Percentiles rank a stretch among this genome's conserved stretches.
Evolutionary conservation across 2,113 vertebrate genomes (phyloP).

Genomic region (Cyprinodon tularosa): DNA sequence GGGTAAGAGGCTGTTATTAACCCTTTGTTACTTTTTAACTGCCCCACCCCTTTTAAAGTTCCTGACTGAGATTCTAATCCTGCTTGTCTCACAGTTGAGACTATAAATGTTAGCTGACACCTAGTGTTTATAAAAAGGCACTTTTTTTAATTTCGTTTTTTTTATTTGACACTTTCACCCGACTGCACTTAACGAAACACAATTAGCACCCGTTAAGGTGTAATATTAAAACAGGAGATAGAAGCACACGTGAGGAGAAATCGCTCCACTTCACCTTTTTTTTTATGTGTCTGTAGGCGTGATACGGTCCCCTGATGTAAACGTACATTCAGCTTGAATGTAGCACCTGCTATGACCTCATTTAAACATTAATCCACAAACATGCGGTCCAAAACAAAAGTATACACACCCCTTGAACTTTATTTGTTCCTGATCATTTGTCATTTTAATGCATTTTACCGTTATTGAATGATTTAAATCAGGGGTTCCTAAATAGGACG

Average conservation of each 20-base stretch:
- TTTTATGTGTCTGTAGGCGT: neutral
- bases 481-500: too few species aligned
- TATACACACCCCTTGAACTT: neutral
- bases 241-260: conserved; percentile 69
- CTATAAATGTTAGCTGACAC: conserved; percentile 58
- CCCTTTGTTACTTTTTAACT: conserved; percentile 33
- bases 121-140: conserved; percentile 55
- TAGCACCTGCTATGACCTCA: conserved; percentile 61
- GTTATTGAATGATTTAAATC: too few species aligned
- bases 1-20: conserved; percentile 35
- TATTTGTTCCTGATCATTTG: neutral
- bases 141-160: conserved; percentile 46
- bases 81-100: conserved; percentile 52
- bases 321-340: conserved; percentile 62
- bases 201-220: conserved; percentile 22
- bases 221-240: conserved; percentile 55
- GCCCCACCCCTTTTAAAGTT: conserved; percentile 18
- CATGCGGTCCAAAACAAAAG: conserved; percentile 15
- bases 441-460: neutral
- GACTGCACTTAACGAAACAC: conserved; percentile 62
- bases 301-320: conserved; percentile 23
- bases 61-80: conserved; percentile 57
- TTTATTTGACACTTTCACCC: conserved; percentile 44
- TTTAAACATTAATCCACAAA: conserved; percentile 46
- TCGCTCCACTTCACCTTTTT: conserved; percentile 10